These are phyloP conservation scores for Cercopithecus diana DNA, from an alignment of 2,797 vertebrate species.

Conservation along the genomic window DNA sequence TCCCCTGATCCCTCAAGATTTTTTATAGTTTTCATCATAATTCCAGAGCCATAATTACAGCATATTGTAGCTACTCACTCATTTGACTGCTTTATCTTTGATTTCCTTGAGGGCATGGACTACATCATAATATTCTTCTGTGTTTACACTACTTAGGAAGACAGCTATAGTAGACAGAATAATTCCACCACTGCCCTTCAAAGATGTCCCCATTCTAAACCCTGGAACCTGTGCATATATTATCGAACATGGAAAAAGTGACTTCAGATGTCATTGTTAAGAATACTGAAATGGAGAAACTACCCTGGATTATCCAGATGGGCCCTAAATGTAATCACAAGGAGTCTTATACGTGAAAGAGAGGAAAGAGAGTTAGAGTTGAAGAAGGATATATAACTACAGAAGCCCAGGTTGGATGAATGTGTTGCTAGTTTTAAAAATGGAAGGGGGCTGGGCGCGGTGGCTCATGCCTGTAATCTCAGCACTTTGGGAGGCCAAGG, in stretches of 20 bases:
- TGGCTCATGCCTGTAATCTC: too few species aligned
- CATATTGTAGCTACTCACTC: neutral
- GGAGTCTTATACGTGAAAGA: neutral
- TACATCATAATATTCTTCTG: neutral
- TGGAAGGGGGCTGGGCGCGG: rapidly evolving
- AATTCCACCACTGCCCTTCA: neutral
- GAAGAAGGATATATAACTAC: neutral
- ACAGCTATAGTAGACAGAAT: neutral
- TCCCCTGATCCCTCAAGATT: neutral
- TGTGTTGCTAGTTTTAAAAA: neutral
- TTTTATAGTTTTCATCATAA: neutral
- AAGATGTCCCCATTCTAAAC: neutral
- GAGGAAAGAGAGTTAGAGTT: neutral
- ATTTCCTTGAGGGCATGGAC: neutral
- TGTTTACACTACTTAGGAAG: neutral
- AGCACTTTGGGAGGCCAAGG: too few species aligned
- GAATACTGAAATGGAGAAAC: neutral
- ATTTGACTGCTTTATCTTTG: neutral
- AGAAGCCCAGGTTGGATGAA: neutral
- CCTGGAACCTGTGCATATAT: neutral
- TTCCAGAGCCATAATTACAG: neutral
- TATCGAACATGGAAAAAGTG: neutral
- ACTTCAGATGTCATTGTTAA: neutral
- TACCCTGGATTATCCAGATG: neutral
- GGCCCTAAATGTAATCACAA: neutral